phyloP scores from a whole-genome alignment of 2,888 invertebrate species.

The Ormyrus nitidulus region DNA sequence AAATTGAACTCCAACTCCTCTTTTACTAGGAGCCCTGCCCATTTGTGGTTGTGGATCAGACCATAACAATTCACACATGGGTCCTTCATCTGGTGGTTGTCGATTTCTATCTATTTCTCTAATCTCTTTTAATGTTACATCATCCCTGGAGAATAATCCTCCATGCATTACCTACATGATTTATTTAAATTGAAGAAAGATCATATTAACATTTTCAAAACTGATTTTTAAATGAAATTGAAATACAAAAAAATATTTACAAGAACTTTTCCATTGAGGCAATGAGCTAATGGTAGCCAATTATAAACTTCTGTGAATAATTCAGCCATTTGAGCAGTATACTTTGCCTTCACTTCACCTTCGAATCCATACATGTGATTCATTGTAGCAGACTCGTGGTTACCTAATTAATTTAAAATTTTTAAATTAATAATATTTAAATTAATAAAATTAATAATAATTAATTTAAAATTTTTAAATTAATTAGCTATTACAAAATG shows the following conservation, averaged over 20 bases:
- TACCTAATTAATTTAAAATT: conserved; percentile 78
- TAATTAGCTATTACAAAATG: neutral
- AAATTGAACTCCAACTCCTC: conserved; percentile 99
- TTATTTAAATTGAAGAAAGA: conserved; percentile 11
- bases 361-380: conserved; percentile 99
- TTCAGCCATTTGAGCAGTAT: conserved; percentile 95
- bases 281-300: conserved; percentile 96
- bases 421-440: neutral
- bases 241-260: conserved; percentile 73
- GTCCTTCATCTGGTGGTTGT: conserved; percentile 97
- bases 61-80: conserved; percentile 99
- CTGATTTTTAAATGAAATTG: conserved; percentile 7
- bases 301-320: conserved; percentile 99
- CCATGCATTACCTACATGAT: conserved; percentile 94
- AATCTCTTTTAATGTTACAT: conserved; percentile 95
- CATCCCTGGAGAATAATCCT: conserved; percentile 95
- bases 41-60: conserved; percentile 95
- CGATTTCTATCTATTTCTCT: conserved; percentile 91
- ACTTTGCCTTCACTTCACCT: conserved; percentile 98
- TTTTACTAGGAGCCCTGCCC: conserved; percentile 94
- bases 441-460: conserved; percentile 55
- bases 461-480: conserved; percentile 40
- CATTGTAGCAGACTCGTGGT: conserved; percentile 98
- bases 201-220: neutral
- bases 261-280: conserved; percentile 89